Evolutionary conservation across 2,113 vertebrate species (phyloP).

Genomic region (Macaca nemestrina): DNA sequence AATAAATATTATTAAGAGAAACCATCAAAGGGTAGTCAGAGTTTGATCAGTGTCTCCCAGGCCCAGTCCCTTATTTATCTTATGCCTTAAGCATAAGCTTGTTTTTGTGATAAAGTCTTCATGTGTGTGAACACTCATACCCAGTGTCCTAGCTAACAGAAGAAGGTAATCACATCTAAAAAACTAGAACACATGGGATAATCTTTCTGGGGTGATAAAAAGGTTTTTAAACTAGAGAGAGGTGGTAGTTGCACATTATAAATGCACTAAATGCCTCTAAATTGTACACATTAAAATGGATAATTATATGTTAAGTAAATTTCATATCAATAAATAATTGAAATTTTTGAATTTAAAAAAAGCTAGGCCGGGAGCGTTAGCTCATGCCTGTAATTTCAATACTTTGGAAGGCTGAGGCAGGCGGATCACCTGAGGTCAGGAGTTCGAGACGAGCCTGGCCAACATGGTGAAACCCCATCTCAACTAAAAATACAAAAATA

Average conservation of each 20-base stretch:
- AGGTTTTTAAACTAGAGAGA: background rate
- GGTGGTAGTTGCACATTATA: background rate
- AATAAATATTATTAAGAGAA: slow-evolving; percentile 4
- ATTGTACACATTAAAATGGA: background rate
- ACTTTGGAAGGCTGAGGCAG: background rate
- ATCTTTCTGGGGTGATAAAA: background rate
- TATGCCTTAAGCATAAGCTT: background rate
- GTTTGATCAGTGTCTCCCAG: background rate
- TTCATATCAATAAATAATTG: background rate
- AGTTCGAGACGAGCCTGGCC: background rate
- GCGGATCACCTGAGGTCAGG: background rate
- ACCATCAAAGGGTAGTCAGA: background rate
- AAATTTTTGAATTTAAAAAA: background rate
- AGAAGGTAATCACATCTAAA: background rate
- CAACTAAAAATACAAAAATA: background rate
- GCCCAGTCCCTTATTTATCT: background rate
- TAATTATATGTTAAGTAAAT: background rate
- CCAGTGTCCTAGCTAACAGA: background rate
- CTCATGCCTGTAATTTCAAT: background rate
- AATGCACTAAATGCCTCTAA: background rate
- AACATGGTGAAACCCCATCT: background rate
- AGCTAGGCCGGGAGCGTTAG: background rate
- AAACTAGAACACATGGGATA: background rate
- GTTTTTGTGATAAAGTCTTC: background rate
- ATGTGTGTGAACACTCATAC: background rate